These are phyloP conservation scores for Sula dactylatra DNA, from an alignment of 2,113 vertebrate species.

Conservation along the genomic window DNA sequence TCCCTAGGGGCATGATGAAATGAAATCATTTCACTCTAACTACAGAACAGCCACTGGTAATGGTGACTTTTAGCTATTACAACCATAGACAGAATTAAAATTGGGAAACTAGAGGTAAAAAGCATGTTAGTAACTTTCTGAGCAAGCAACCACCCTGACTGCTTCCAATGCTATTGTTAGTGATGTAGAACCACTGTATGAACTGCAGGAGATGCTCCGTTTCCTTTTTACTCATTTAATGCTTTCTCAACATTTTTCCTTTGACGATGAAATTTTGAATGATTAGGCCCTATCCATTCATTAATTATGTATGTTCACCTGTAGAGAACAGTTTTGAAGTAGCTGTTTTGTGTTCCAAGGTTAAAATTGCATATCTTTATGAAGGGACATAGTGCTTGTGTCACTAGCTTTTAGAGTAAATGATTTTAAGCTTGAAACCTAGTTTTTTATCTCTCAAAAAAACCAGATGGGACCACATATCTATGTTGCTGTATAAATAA, in stretches of 20 bases:
- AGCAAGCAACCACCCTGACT: not conserved
- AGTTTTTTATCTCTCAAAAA: not conserved
- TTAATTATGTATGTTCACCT: not conserved
- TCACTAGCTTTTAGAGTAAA: not conserved
- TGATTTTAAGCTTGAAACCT: not conserved
- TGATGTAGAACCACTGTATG: not conserved
- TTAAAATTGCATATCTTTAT: not conserved
- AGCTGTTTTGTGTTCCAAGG: not conserved
- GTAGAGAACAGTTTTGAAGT: not conserved
- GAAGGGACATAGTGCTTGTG: not conserved
- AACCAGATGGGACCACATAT: not conserved
- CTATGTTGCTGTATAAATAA: not conserved
- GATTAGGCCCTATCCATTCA: not conserved
- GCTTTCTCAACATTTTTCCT: not conserved
- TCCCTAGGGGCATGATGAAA: not conserved
- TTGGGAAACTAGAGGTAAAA: not conserved
- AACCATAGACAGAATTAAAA: not conserved
- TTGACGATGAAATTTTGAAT: not conserved
- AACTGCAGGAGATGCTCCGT: not conserved
- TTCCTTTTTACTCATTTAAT: not conserved
- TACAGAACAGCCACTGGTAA: not conserved
- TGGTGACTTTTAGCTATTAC: not conserved
- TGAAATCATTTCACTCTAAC: not conserved
- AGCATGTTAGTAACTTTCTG: not conserved
- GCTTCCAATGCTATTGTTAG: not conserved